Evolutionary conservation across 2,113 vertebrate species (phyloP), one percentile per base, ranked within the genome.

Genomic region (Epinephelus fuscoguttatus): DNA sequence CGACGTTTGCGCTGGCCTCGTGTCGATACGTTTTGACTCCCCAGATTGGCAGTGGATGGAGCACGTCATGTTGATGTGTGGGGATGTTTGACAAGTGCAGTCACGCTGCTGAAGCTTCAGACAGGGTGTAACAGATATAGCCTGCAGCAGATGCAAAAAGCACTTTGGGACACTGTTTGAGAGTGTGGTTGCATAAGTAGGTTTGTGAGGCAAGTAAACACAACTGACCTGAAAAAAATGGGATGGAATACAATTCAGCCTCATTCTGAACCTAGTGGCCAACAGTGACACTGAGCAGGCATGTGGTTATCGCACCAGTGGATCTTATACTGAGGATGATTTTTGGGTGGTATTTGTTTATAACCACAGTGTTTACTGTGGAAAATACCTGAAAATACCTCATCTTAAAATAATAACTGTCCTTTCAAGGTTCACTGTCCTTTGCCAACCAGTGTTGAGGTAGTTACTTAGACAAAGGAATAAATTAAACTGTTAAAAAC

Each of bases 31-130:
- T 63, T 66, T 50, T 64, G 86, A 88, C 56, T 42, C 9, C 4
- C 27, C 73, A 70, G 86, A 81, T 73, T 63, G 85, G 80, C 80
- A 30, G 66, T 59, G 82, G 84, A 92, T 82, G 70, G 68, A 70
- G 76, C 68, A 1, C 72, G 88, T 88, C 88, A 78, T 56, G 71
- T 74, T 85, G 89, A 88, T 67, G 84, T 80, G 88, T 74, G 82
- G 77, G 55, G 74, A 70, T 82, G 88, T 92, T 89, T 92, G 93
- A 92, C 84, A 76, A 74, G 86, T 63, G 80, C 81, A 75, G 84
- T 89, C 89, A 89, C 6, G 80, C 88, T 33, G 75, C 19, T 74
- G 84, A 50, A 67, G 78, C 81, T 71, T 86, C 53, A 80, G 86
- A 82, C 86, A n/a, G 80, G 86, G 47, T 86, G 90, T 59, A 88